These are phyloP conservation scores for Andrena hattorfiana DNA, from an alignment of 2,888 invertebrate genomes.

Conservation along the genomic window DNA sequence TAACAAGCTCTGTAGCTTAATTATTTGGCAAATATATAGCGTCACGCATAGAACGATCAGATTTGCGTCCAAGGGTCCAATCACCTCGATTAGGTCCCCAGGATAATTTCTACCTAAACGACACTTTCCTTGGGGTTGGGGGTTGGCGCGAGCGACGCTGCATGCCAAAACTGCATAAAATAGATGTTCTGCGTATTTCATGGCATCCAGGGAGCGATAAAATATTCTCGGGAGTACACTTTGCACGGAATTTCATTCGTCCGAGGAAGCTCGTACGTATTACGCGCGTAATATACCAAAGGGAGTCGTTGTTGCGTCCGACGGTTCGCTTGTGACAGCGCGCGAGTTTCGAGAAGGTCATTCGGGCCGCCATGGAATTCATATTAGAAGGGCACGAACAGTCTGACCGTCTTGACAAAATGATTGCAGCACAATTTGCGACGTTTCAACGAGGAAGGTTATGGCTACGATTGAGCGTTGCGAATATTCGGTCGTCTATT, in stretches of 20 bases:
- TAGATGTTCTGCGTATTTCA: slow-evolving; percentile 49
- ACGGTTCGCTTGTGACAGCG: slow-evolving; percentile 9
- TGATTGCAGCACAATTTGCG: slow-evolving; percentile 56
- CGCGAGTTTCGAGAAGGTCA: slow-evolving; percentile 35
- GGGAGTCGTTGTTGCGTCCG: slow-evolving; percentile 53
- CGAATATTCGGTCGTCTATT: background rate
- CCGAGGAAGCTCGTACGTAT: slow-evolving; percentile 38
- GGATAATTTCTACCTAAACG: slow-evolving; percentile 11
- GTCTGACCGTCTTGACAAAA: slow-evolving; percentile 45
- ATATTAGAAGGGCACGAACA: slow-evolving; percentile 32
- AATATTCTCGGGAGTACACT: slow-evolving; percentile 59
- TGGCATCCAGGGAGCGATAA: slow-evolving; percentile 45
- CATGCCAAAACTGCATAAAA: slow-evolving; percentile 61
- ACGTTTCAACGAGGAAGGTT: slow-evolving; percentile 31
- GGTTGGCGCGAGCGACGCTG: slow-evolving; percentile 30
- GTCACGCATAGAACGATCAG: background rate
- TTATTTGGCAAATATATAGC: background rate
- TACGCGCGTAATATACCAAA: slow-evolving; percentile 59
- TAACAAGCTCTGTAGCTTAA: slow-evolving; percentile 11
- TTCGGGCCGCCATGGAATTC: slow-evolving; percentile 49
- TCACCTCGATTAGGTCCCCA: slow-evolving; percentile 16
- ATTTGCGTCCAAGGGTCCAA: background rate
- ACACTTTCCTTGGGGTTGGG: slow-evolving; percentile 31
- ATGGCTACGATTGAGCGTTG: slow-evolving; percentile 13
- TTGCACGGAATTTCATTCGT: slow-evolving; percentile 64